A percentile compares a stretch with the other conserved stretches of the same genome.
Evolutionary conservation across 2,113 vertebrate species (phyloP).

Genomic region (Centropristis striata): DNA sequence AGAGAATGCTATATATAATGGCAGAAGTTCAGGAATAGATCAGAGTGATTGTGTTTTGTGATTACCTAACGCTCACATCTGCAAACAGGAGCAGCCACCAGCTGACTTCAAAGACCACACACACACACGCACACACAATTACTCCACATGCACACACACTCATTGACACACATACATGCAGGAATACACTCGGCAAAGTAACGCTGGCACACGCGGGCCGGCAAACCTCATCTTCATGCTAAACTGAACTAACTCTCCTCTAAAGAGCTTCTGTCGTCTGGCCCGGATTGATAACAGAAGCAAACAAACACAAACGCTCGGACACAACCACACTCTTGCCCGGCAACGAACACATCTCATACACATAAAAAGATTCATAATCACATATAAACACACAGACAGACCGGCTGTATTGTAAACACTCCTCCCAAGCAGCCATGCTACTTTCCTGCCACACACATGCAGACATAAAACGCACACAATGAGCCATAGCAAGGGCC

Average conservation of each 20-base stretch:
- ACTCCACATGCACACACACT: constrained; percentile 28
- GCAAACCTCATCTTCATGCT: constrained; percentile 80
- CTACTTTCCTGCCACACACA: constrained; percentile 35
- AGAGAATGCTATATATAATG: constrained; percentile 82
- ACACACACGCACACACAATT: constrained; percentile 20
- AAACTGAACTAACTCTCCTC: constrained; percentile 76
- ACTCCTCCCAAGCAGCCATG: constrained; percentile 32
- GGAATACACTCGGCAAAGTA: constrained; percentile 31
- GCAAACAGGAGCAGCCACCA: constrained; percentile 72
- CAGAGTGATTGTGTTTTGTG: constrained; percentile 77
- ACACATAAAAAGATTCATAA: constrained; percentile 67
- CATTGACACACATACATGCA: constrained; percentile 42
- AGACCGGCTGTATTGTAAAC: constrained; percentile 39
- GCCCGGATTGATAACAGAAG: constrained; percentile 78
- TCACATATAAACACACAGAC: constrained; percentile 57
- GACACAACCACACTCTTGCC: constrained; percentile 54
- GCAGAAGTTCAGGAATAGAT: constrained; percentile 80
- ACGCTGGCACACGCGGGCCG: constrained; percentile 28
- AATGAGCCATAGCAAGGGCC: not conserved
- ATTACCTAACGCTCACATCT: constrained; percentile 77
- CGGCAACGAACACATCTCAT: constrained; percentile 56
- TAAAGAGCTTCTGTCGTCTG: constrained; percentile 80
- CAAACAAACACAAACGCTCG: constrained; percentile 71
- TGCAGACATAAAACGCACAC: constrained; percentile 20
- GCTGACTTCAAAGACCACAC: constrained; percentile 73